Base-by-base conservation (phyloP, 2,888 invertebrate species). In the Limenitis camilla region DNA sequence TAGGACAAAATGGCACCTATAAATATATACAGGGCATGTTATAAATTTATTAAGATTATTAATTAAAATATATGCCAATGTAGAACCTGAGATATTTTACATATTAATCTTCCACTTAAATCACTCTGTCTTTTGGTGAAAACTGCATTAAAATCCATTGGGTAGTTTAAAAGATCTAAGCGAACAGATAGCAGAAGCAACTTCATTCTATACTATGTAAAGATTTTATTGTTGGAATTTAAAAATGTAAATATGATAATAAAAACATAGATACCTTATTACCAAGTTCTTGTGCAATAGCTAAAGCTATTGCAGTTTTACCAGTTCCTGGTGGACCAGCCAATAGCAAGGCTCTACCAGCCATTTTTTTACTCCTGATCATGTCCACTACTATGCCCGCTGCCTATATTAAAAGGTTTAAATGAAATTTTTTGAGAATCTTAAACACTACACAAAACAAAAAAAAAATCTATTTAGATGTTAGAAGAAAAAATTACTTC, bases 281-380 rank as follows among this genome's bases (percentile, higher is more conserved):
- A 31, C 99, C 99, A 7, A 99, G 87, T 72, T 99, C 99, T 74
- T 99, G 99, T 1, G 99, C 96, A 61, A 99, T 97, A 1, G 99
- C 99, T 53, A 99, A 81, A 0, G 99, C 99, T 63, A 99, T 95
- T 0, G 99, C 99, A 8, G 99, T 99, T 90, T 98, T 98, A 2
- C 98, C 98, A 0, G 98, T 98, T 2, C 98, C 98, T 0, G 98
- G 98, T 9, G 98, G 98, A 0, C 98, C 98, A 41, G 98, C 99
- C 45, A 99, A 78, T 1, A 99, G 81, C 8, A 99, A 90, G 4
- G 99, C 99, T 67, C 99, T 86, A 1, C 99, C 98, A 46, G 99
- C 96, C 98, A 99, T 99, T 79, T 96, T 98, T 79, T 98, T 99
- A 8, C 93, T 92, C 69, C 93, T 93, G 51, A 99, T 98, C 91